Conservation (phyloP, 2,797 vertebrate species). For the Neoniphon sammara region DNA sequence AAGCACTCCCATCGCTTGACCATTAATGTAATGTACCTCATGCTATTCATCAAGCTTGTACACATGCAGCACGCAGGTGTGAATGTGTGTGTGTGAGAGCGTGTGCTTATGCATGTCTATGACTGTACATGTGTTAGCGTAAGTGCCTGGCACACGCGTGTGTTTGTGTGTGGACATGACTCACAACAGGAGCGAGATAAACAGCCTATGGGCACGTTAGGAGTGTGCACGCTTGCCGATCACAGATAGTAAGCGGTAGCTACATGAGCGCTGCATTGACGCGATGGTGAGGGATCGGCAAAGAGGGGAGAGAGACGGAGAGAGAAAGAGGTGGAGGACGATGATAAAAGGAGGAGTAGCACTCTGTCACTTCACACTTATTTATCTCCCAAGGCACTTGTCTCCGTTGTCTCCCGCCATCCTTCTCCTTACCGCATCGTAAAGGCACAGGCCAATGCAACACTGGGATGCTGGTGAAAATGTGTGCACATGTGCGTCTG, state of each 20-base stretch:
- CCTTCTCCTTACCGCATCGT: slow-evolving; percentile 37
- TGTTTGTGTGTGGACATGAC: slow-evolving; percentile 49
- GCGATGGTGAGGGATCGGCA: slow-evolving; percentile 58
- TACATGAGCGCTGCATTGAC: slow-evolving; percentile 57
- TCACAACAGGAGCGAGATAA: slow-evolving; percentile 57
- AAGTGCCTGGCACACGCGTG: slow-evolving; percentile 28
- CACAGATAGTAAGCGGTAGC: slow-evolving; percentile 60
- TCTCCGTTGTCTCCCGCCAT: slow-evolving; percentile 31
- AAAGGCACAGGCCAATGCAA: slow-evolving; percentile 21
- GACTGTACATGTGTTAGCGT: slow-evolving; percentile 31
- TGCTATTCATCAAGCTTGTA: slow-evolving; percentile 35
- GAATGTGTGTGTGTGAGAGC: slow-evolving; percentile 11
- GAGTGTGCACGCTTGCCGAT: slow-evolving; percentile 53
- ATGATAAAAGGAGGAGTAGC: slow-evolving; percentile 68
- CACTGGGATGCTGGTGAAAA: slow-evolving; percentile 4
- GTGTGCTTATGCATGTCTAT: slow-evolving; percentile 14
- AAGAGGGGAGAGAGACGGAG: slow-evolving; percentile 25
- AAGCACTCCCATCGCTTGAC: slow-evolving; percentile 14
- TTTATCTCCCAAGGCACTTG: slow-evolving; percentile 64
- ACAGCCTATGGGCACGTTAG: slow-evolving; percentile 63
- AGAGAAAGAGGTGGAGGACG: slow-evolving; percentile 67
- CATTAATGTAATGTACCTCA: slow-evolving; percentile 37
- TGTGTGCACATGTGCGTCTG: slow-evolving; percentile 11
- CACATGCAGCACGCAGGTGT: slow-evolving; percentile 9
- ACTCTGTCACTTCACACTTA: slow-evolving; percentile 72